Percentiles rank a stretch among this genome's conserved stretches.
phyloP scores from a whole-genome alignment of 2,888 invertebrate genomes.

The Agriopis aurantiaria region DNA sequence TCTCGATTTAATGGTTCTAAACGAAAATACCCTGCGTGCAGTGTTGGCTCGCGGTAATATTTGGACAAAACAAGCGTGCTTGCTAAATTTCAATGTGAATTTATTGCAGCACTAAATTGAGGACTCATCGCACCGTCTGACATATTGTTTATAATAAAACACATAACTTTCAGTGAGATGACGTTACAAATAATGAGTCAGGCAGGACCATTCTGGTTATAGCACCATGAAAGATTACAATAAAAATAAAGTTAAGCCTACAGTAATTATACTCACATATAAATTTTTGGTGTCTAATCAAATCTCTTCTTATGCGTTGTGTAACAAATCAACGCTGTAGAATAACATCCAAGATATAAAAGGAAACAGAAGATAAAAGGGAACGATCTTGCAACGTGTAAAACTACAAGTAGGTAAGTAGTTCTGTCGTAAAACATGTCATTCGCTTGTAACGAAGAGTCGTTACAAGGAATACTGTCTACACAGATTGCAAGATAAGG shows the following conservation, averaged over 20 bases:
- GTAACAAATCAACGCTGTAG: background rate
- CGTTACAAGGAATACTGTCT: conserved; percentile 75
- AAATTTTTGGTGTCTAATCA: background rate
- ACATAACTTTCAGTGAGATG: conserved; percentile 37
- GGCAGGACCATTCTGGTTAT: conserved; percentile 11
- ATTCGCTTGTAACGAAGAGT: conserved; percentile 67
- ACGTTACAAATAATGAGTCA: conserved; percentile 38
- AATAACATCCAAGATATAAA: background rate
- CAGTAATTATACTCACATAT: background rate
- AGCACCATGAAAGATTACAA: conserved; percentile 18
- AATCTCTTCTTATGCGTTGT: background rate
- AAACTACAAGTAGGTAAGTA: conserved; percentile 32
- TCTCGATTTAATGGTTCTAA: conserved; percentile 74
- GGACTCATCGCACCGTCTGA: conserved; percentile 55
- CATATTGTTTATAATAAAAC: conserved; percentile 54
- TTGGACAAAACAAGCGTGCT: conserved; percentile 70
- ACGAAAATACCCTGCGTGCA: conserved; percentile 72
- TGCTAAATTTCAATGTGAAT: conserved; percentile 72
- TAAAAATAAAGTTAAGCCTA: background rate
- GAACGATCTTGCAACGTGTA: conserved; percentile 25
- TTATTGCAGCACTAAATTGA: conserved; percentile 69
- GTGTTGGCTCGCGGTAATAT: conserved; percentile 71
- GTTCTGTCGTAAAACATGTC: conserved; percentile 60
- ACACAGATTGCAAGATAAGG: conserved; percentile 74
- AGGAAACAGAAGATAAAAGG: conserved; percentile 18